These are phyloP conservation scores for Botrylloides violaceus DNA, from an alignment of 23 tunicate species.

Conservation along the genomic window DNA sequence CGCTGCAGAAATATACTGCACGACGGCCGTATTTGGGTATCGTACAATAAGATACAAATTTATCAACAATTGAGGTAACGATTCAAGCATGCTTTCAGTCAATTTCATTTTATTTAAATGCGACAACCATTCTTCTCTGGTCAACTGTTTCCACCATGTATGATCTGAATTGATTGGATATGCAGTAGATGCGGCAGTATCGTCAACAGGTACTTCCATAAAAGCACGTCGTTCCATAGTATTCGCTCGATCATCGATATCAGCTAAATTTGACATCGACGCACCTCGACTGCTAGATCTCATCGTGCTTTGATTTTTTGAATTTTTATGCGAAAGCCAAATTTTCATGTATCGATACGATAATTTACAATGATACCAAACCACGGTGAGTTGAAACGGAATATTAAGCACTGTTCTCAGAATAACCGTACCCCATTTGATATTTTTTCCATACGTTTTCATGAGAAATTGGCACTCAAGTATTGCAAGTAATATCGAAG, in stretches of 20 bases:
- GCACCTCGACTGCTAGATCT: neutral
- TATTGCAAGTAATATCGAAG: slow-evolving; percentile 67
- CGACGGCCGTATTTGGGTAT: slow-evolving; percentile 31
- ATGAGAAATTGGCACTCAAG: slow-evolving; percentile 54
- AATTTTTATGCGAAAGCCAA: slow-evolving; percentile 45
- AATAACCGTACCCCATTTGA: slow-evolving; percentile 34
- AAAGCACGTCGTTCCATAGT: slow-evolving; percentile 16
- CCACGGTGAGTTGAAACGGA: slow-evolving; percentile 81
- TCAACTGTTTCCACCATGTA: slow-evolving; percentile 79
- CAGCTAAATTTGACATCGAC: slow-evolving; percentile 22
- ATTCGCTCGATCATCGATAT: slow-evolving; percentile 17
- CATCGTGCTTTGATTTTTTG: neutral
- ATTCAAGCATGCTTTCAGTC: slow-evolving; percentile 81
- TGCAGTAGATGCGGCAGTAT: neutral
- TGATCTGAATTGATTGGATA: slow-evolving; percentile 22
- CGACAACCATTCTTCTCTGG: slow-evolving; percentile 78
- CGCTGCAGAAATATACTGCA: slow-evolving; percentile 66
- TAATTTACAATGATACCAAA: slow-evolving; percentile 79
- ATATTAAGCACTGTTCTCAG: slow-evolving; percentile 51
- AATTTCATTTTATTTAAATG: slow-evolving; percentile 75
- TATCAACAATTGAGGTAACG: slow-evolving; percentile 75
- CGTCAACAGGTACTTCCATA: slow-evolving; percentile 11
- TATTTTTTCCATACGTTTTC: slow-evolving; percentile 49
- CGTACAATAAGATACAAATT: slow-evolving; percentile 47
- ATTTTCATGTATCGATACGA: slow-evolving; percentile 40